Base-by-base conservation (phyloP, 2,113 vertebrate species). In the Seriola quinqueradiata region DNA sequence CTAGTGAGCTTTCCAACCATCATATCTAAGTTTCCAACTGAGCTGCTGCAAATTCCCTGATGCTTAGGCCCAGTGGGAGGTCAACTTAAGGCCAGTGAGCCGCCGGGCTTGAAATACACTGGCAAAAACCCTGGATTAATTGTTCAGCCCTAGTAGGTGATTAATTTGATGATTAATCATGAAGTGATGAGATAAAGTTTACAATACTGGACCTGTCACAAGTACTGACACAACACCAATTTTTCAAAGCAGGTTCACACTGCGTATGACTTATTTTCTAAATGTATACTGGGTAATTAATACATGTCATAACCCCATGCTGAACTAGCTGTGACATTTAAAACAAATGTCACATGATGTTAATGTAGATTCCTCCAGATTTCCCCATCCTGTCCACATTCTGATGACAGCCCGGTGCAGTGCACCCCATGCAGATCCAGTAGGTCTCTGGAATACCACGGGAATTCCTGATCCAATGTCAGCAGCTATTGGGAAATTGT, bases 401-500 rank as follows among this genome's bases (percentile, higher is more conserved):
- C 34, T 6, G 1, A 7, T 60, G 25, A 75, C 38, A 48, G 10
- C 12, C 8, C 5, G 21, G 14, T 23, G 3, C 10, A 44, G 55
- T 14, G 1, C 34, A 12, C 2, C n/a, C 44, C 25, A 63, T 11
- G 55, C 65, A 54, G 70, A 38, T 67, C 46, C 28, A 48, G 16
- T 3, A 40, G 34, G 13, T 28, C 50, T 38, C n/a, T 21, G 1
- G 1, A 69, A 69, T 0, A 32, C 32, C 44, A 64, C 19, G 0
- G 13, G 11, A 55, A 55, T 19, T 66, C 70, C 40, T 66, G 42
- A 52, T 75, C 64, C 0, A 52, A 8, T 63, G 57, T 72, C 55
- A 72, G 61, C 77, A 57, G 59, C 17, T n/a, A 69, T 70, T 63
- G 68, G 75, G 16, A 76, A 75, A 70, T 14, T 3, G 13, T 23